These are phyloP conservation scores for Papilio glaucus DNA, from an alignment of 1,140 invertebrate genomes.

Conservation along the genomic window DNA sequence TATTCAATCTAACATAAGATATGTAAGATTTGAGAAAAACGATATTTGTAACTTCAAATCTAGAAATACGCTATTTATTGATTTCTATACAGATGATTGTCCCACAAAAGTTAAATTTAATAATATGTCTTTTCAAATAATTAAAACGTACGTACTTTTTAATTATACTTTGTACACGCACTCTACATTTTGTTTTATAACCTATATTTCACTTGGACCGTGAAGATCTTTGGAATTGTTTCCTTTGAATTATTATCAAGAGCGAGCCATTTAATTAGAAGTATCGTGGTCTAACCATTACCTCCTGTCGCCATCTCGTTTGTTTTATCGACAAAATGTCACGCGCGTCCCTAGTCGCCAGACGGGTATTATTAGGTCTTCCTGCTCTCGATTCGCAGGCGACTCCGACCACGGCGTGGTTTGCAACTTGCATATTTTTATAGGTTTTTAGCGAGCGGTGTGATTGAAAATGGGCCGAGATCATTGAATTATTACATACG, in stretches of 20 bases:
- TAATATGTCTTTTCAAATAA: no score
- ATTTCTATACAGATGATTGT: no score
- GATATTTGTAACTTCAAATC: no score
- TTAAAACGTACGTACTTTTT: no score
- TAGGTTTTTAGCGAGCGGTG: slow-evolving; percentile 36
- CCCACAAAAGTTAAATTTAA: no score
- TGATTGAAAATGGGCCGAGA: slow-evolving; percentile 10
- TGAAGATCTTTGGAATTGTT: background rate
- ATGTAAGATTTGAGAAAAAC: no score
- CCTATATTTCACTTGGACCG: slow-evolving; percentile 5
- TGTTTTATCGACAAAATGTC: slow-evolving; percentile 30
- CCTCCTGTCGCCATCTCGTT: slow-evolving; percentile 29
- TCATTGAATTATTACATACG: slow-evolving; percentile 6
- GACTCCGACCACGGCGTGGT: slow-evolving; percentile 53
- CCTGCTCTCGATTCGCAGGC: slow-evolving; percentile 75
- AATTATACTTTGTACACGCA: background rate
- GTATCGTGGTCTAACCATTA: slow-evolving; percentile 11
- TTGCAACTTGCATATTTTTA: slow-evolving; percentile 32
- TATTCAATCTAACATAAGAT: no score
- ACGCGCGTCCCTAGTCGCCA: slow-evolving; percentile 44
- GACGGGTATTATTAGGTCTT: slow-evolving; percentile 82
- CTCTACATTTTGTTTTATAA: background rate
- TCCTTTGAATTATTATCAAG: slow-evolving; percentile 17
- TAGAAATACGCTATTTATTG: no score
- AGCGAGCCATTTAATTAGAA: slow-evolving; percentile 25